Conservation (phyloP, 2,888 invertebrate genomes). For the Drosophila koepferae region DNA sequence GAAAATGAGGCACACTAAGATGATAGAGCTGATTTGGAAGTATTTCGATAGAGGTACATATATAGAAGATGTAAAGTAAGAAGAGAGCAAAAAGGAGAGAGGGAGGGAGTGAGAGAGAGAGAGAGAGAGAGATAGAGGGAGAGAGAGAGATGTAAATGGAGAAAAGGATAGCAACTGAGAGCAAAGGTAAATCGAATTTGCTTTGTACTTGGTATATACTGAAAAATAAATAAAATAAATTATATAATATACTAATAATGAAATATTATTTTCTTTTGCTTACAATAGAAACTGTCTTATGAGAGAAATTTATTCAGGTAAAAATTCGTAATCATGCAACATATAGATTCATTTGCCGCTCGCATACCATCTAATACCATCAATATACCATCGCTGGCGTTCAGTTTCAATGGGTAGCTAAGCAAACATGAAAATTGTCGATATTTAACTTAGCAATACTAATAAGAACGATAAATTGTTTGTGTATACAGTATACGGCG, state of each 20-base stretch:
- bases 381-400: not conserved
- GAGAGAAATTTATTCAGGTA: no score
- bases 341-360: no score
- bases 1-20: not conserved
- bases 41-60: not conserved
- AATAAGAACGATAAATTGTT: slow-evolving; percentile 64
- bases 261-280: no score
- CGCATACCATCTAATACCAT: not conserved
- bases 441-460: slow-evolving; percentile 71
- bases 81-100: not conserved
- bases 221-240: no score
- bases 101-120: not conserved
- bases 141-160: no score
- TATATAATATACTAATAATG: no score
- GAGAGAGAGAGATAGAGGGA: not conserved
- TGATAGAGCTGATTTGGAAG: not conserved
- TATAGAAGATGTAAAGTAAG: not conserved
- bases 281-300: no score
- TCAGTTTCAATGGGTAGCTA: not conserved
- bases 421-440: slow-evolving; percentile 34
- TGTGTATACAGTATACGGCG: slow-evolving; percentile 16
- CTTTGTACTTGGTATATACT: no score
- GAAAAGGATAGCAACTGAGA: no score
- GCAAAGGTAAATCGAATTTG: no score
- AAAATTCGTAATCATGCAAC: no score